A percentile compares a stretch with the other conserved stretches of the same genome.
These are phyloP conservation scores for Cyclargus thomasi DNA, from an alignment of 1,140 invertebrate species.

Conservation along the genomic window DNA sequence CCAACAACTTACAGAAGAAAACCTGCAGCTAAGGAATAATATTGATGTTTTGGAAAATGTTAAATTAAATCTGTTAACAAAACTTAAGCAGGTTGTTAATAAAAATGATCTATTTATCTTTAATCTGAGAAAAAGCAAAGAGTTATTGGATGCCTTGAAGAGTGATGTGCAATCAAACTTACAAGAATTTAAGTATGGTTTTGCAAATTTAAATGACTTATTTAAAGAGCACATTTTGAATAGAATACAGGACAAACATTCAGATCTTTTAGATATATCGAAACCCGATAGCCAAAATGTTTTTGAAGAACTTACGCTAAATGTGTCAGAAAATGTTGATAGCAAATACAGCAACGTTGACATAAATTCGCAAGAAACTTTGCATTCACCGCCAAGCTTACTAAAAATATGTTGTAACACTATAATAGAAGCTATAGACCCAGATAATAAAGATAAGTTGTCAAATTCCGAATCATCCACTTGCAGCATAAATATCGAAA, in stretches of 20 bases:
- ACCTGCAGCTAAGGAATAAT: slow-evolving; percentile 35
- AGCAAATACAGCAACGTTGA: slow-evolving; percentile 22
- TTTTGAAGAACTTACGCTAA: slow-evolving; percentile 6
- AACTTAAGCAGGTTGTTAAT: slow-evolving; percentile 36
- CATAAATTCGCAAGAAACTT: not conserved
- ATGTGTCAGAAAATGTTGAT: not conserved
- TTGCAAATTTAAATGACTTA: not conserved
- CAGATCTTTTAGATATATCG: not conserved
- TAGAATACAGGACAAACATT: not conserved
- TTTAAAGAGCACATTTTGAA: not conserved
- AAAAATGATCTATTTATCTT: slow-evolving; percentile 35
- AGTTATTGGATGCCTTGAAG: slow-evolving; percentile 38
- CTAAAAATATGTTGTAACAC: slow-evolving; percentile 56
- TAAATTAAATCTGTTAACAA: slow-evolving; percentile 29
- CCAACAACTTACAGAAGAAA: slow-evolving; percentile 37
- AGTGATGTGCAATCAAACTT: slow-evolving; percentile 43
- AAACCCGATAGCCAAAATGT: slow-evolving; percentile 7
- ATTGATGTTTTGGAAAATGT: slow-evolving; percentile 35
- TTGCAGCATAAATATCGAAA: slow-evolving; percentile 24
- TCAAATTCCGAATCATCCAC: slow-evolving; percentile 22
- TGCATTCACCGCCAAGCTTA: slow-evolving; percentile 48
- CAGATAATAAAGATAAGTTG: slow-evolving; percentile 29
- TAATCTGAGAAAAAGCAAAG: slow-evolving; percentile 34
- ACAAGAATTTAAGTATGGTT: not conserved
- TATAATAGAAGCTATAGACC: slow-evolving; percentile 45